Conservation (phyloP, 1,140 invertebrate genomes). For the Drosophila melanica region DNA sequence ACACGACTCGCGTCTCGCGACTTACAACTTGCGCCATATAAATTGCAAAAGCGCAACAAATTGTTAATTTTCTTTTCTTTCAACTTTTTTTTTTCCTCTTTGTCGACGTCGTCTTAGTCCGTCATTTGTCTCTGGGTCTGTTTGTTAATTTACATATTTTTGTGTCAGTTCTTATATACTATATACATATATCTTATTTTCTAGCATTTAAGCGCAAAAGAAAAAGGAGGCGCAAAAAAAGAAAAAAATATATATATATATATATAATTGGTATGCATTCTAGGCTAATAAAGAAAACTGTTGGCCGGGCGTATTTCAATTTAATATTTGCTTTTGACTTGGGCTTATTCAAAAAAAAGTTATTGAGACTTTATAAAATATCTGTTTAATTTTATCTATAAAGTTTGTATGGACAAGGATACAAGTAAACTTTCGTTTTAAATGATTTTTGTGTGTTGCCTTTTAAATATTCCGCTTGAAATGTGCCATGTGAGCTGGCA, state of each 20-base stretch:
- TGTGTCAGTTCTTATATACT: conserved; percentile 43
- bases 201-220: conserved; percentile 29
- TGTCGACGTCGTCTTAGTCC: conserved; percentile 4
- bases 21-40: conserved; percentile 68
- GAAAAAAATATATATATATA: conserved; percentile 22
- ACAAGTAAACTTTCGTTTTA: background rate
- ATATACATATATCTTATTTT: conserved; percentile 7
- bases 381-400: too few species aligned
- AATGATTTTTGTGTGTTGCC: conserved; percentile 3
- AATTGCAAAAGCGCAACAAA: conserved; percentile 80
- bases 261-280: conserved; percentile 58
- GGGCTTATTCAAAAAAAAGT: conserved; percentile 6
- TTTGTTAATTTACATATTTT: conserved; percentile 72
- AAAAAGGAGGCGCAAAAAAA: background rate
- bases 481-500: conserved; percentile 2
- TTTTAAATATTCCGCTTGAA: conserved; percentile 3
- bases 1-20: conserved; percentile 38
- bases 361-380: too few species aligned
- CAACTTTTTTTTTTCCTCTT: conserved; percentile 18
- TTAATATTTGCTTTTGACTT: conserved; percentile 6
- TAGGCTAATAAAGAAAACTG: conserved; percentile 57
- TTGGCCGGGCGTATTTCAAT: conserved; percentile 27
- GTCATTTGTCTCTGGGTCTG: conserved; percentile 23
- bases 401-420: background rate
- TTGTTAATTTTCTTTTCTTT: conserved; percentile 76